A percentile compares a stretch with the other conserved stretches of the same genome.
Evolutionary conservation across 2,113 vertebrate species (phyloP).

Genomic region (Paramisgurnus dabryanus): DNA sequence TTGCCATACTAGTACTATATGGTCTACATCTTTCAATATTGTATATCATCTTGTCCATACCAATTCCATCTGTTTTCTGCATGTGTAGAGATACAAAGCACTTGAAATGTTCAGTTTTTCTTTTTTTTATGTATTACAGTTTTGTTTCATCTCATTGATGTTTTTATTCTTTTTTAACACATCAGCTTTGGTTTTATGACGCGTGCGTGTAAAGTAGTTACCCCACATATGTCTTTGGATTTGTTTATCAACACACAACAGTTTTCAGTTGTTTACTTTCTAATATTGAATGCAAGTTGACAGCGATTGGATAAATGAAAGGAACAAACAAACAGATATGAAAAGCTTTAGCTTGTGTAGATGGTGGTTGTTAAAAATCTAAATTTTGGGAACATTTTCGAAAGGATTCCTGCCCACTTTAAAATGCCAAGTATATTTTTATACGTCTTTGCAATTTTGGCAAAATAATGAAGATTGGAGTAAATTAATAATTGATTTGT

Average conservation of each 20-base stretch:
- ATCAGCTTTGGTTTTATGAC: slow-evolving; percentile 26
- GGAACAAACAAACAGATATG: not conserved
- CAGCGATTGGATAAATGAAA: not conserved
- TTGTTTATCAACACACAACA: too few species aligned
- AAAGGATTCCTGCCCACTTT: not conserved
- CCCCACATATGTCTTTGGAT: not conserved
- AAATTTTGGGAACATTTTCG: not conserved
- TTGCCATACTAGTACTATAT: not conserved
- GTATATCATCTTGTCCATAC: not conserved
- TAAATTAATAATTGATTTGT: slow-evolving; percentile 17
- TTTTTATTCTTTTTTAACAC: not conserved
- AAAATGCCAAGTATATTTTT: not conserved
- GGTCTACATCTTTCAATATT: slow-evolving; percentile 22
- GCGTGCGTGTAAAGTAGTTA: not conserved
- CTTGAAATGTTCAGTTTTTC: not conserved
- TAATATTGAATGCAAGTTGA: not conserved
- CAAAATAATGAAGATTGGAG: not conserved
- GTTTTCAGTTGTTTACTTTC: not conserved
- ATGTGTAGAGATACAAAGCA: not conserved
- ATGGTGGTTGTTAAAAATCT: too few species aligned
- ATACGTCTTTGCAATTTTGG: slow-evolving; percentile 33
- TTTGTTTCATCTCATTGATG: not conserved
- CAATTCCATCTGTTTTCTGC: not conserved
- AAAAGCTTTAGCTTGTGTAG: not conserved
- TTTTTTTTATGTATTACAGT: not conserved